phyloP scores from a whole-genome alignment of 2,888 invertebrate species.

The Gnatocerus cornutus region DNA sequence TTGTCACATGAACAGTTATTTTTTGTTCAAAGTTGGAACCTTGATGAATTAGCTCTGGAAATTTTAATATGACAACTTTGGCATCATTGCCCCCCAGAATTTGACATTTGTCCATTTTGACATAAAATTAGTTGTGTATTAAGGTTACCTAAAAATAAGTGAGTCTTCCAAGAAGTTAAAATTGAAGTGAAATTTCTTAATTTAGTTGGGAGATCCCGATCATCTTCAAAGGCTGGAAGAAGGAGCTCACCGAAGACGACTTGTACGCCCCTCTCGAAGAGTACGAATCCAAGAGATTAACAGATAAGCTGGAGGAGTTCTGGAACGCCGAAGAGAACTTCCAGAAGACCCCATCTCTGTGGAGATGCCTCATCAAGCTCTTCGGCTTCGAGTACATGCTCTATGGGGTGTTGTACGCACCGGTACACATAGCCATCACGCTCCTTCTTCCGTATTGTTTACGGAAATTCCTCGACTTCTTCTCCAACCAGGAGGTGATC shows the following conservation, averaged over 20 bases:
- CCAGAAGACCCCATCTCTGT: conserved; percentile 4
- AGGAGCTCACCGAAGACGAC: conserved; percentile 22
- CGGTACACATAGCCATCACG: not conserved
- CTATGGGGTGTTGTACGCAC: conserved; percentile 8
- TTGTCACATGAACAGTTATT: too few relatives aligned
- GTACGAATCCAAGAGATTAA: conserved; percentile 4
- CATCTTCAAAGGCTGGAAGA: conserved; percentile 21
- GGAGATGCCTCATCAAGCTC: conserved; percentile 1
- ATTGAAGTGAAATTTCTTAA: too few relatives aligned
- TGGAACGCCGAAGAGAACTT: conserved; percentile 5
- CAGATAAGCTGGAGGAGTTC: conserved; percentile 12
- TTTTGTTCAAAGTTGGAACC: too few relatives aligned
- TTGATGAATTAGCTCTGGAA: too few relatives aligned
- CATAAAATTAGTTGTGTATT: too few relatives aligned
- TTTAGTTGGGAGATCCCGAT: conserved; percentile 30
- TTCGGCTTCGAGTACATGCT: conserved; percentile 10
- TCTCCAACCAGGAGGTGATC: not conserved
- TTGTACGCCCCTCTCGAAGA: conserved; percentile 19
- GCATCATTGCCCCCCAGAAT: too few relatives aligned
- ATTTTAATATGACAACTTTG: too few relatives aligned
- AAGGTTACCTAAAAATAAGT: too few relatives aligned
- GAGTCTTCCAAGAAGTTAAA: too few relatives aligned
- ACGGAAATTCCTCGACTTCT: conserved; percentile 6
- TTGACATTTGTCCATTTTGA: too few relatives aligned
- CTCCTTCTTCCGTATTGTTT: too few relatives aligned